Percentiles rank a stretch among this genome's conserved stretches.
These are phyloP conservation scores for Perithous albicinctus DNA, from an alignment of 2,888 invertebrate species.

Conservation along the genomic window DNA sequence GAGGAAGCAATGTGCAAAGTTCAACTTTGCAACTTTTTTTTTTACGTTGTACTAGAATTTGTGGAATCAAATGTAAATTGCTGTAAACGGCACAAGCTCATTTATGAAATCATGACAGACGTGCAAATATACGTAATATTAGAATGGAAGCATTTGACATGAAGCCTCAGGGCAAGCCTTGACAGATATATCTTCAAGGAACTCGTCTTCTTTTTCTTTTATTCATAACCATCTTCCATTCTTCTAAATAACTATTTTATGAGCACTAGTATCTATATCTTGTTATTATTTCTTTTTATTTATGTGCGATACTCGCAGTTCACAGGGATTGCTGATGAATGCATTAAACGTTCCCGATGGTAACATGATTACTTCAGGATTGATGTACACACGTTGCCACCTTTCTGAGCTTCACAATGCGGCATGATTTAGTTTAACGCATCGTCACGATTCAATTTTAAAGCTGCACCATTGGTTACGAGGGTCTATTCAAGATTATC, in stretches of 20 bases:
- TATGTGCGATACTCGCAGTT: neutral
- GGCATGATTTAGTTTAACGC: slow-evolving; percentile 17
- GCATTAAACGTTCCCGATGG: neutral
- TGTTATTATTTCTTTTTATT: neutral
- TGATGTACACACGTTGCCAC: neutral
- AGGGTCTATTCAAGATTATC: neutral
- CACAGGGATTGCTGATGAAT: slow-evolving; percentile 1
- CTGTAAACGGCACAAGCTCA: slow-evolving; percentile 14
- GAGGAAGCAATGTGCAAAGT: no score
- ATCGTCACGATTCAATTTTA: slow-evolving; percentile 41
- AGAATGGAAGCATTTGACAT: slow-evolving; percentile 48
- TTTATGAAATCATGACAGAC: slow-evolving; percentile 25
- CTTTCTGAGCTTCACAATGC: slow-evolving; percentile 6
- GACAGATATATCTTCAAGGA: slow-evolving; percentile 63
- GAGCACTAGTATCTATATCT: neutral
- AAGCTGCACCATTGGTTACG: neutral
- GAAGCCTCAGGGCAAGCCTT: slow-evolving; percentile 64
- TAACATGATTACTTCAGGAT: slow-evolving; percentile 19
- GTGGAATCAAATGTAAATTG: neutral
- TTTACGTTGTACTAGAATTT: slow-evolving; percentile 29
- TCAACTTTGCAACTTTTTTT: no score
- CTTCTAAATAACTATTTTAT: neutral
- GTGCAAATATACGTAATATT: neutral
- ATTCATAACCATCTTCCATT: slow-evolving; percentile 2
- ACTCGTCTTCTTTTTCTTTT: slow-evolving; percentile 44